These are phyloP conservation scores for Nomada fabriciana DNA, from an alignment of 2,888 invertebrate genomes.

Conservation along the genomic window DNA sequence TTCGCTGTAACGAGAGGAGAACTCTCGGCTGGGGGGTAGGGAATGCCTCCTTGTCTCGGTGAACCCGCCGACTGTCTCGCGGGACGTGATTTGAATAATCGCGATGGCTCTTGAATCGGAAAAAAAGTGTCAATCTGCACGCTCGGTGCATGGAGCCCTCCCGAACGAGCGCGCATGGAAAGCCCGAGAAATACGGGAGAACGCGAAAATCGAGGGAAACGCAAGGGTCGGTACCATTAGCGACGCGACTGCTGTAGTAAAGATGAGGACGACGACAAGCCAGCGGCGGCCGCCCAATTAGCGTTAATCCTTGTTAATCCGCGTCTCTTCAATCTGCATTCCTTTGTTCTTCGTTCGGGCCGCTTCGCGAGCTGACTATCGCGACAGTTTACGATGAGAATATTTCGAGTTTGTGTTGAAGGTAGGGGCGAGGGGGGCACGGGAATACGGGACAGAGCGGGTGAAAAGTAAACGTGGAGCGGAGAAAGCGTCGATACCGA, in stretches of 20 bases:
- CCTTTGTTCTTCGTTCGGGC: slow-evolving; percentile 74
- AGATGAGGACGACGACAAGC: slow-evolving; percentile 24
- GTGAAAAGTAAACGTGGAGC: slow-evolving; percentile 15
- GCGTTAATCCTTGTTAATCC: slow-evolving; percentile 80
- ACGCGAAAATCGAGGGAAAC: slow-evolving; percentile 18
- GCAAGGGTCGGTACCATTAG: slow-evolving; percentile 38
- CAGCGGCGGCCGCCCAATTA: slow-evolving; percentile 77
- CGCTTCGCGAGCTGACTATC: slow-evolving; percentile 39
- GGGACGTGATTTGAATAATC: slow-evolving; percentile 78
- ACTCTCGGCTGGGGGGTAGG: slow-evolving; percentile 27
- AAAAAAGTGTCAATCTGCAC: slow-evolving; percentile 71
- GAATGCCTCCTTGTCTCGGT: slow-evolving; percentile 1
- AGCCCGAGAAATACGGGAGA: slow-evolving; percentile 3
- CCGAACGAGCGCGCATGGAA: slow-evolving; percentile 6
- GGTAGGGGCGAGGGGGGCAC: neutral
- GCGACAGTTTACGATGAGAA: slow-evolving; percentile 29
- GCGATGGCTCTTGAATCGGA: slow-evolving; percentile 77
- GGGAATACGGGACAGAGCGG: neutral
- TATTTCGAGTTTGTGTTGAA: slow-evolving; percentile 27
- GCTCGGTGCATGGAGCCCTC: slow-evolving; percentile 20
- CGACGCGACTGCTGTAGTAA: slow-evolving; percentile 22
- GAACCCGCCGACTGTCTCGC: slow-evolving; percentile 1
- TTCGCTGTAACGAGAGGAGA: slow-evolving; percentile 59
- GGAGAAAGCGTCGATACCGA: slow-evolving; percentile 12
- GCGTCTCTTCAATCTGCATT: slow-evolving; percentile 80